Evolutionary conservation across 2,888 invertebrate species (phyloP).

Genomic region (Dolichopus griseipennis): DNA sequence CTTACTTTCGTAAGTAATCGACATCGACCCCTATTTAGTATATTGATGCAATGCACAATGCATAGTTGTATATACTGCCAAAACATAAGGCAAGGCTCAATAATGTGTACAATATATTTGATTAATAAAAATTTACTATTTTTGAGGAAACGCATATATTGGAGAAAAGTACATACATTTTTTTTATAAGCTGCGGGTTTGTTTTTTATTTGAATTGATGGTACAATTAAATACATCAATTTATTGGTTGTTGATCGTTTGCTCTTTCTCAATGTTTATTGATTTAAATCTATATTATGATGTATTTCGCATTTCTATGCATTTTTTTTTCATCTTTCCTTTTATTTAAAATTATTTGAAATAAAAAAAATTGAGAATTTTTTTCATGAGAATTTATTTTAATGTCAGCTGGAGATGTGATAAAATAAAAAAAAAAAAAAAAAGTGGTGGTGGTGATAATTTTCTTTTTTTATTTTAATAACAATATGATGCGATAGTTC

Average conservation of each 20-base stretch:
- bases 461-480: too few species aligned
- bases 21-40: background rate
- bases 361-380: background rate
- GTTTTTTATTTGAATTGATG: background rate
- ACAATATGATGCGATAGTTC: background rate
- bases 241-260: background rate
- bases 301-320: background rate
- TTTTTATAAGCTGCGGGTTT: background rate
- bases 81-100: too few species aligned
- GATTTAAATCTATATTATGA: background rate
- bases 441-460: background rate
- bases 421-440: background rate
- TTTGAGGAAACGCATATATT: too few species aligned
- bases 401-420: background rate
- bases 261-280: too few species aligned
- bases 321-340: background rate
- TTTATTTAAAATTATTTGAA: background rate
- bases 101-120: too few species aligned
- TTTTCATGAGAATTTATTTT: slow-evolving; percentile 1
- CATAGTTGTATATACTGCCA: too few species aligned
- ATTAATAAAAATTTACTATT: too few species aligned
- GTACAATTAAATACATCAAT: slow-evolving; percentile 1
- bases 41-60: too few species aligned
- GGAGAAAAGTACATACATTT: too few species aligned
- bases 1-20: background rate